phyloP scores from a whole-genome alignment of 2,888 invertebrate genomes.

The Steromphala cineraria region DNA sequence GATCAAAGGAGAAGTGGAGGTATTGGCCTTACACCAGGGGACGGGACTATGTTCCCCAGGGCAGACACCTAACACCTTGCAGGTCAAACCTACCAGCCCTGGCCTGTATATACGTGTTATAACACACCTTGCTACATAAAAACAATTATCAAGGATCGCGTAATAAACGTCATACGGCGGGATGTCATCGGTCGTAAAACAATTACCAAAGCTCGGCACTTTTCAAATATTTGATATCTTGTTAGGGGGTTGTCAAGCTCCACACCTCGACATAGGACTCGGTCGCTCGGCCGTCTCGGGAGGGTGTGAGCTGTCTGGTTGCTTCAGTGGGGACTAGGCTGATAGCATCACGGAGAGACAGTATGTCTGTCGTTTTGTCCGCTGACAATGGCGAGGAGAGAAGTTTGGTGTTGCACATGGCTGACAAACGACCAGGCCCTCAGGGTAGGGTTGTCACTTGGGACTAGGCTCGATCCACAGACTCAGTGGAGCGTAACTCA shows the following conservation, averaged over 20 bases:
- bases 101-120: not conserved
- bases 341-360: conserved; percentile 9
- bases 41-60: too few relatives aligned
- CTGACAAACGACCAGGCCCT: not conserved
- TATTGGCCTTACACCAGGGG: too few relatives aligned
- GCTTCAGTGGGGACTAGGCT: not conserved
- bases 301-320: not conserved
- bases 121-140: not conserved
- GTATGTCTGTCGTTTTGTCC: not conserved
- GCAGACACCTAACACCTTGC: too few relatives aligned
- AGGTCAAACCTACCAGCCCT: not conserved
- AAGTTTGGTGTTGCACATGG: not conserved
- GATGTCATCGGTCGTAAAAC: not conserved
- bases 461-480: too few relatives aligned
- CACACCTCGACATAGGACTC: not conserved
- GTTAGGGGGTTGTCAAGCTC: not conserved
- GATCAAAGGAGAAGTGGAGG: too few relatives aligned
- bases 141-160: not conserved
- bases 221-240: not conserved
- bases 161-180: conserved; percentile 3
- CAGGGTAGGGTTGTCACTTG: not conserved
- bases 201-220: not conserved
- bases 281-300: not conserved
- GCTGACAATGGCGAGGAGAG: not conserved
- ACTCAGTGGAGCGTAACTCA: too few relatives aligned